A percentile compares a stretch with the other conserved stretches of the same genome.
These are phyloP conservation scores for Gymnocypris eckloni DNA, from an alignment of 2,797 vertebrate genomes.

Conservation along the genomic window DNA sequence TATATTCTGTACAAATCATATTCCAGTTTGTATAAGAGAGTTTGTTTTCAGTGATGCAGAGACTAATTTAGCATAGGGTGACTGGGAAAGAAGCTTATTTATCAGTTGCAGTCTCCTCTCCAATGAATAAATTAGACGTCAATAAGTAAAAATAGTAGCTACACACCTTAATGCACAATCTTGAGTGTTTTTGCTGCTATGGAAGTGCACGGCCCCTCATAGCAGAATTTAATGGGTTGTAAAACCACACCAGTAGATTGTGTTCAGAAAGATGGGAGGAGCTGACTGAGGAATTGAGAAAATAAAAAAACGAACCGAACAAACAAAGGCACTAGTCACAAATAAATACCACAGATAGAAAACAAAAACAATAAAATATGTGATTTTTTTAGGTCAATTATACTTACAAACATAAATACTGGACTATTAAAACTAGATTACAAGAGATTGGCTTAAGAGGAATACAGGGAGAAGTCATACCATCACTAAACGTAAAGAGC, in stretches of 20 bases:
- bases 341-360: slow-evolving; percentile 87
- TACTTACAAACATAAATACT: slow-evolving; percentile 87
- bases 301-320: slow-evolving; percentile 57
- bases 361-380: slow-evolving; percentile 77
- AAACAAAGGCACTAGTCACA: slow-evolving; percentile 77
- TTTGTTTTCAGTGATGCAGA: slow-evolving; percentile 58
- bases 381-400: slow-evolving; percentile 73
- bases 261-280: slow-evolving; percentile 46
- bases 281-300: slow-evolving; percentile 51
- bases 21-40: slow-evolving; percentile 66
- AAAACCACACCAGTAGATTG: not conserved
- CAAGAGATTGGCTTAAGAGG: slow-evolving; percentile 48
- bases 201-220: slow-evolving; percentile 5
- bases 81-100: slow-evolving; percentile 49
- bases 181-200: slow-evolving; percentile 47
- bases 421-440: slow-evolving; percentile 77
- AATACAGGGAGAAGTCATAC: slow-evolving; percentile 69
- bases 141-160: slow-evolving; percentile 67
- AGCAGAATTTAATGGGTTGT: slow-evolving; percentile 6
- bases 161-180: slow-evolving; percentile 61
- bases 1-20: slow-evolving; percentile 83
- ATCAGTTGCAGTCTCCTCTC: not conserved
- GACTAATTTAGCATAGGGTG: slow-evolving; percentile 49
- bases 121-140: not conserved
- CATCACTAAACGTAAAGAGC: slow-evolving; percentile 73